phyloP scores from a whole-genome alignment of 2,888 invertebrate species.

The Eupithecia pulchellata region DNA sequence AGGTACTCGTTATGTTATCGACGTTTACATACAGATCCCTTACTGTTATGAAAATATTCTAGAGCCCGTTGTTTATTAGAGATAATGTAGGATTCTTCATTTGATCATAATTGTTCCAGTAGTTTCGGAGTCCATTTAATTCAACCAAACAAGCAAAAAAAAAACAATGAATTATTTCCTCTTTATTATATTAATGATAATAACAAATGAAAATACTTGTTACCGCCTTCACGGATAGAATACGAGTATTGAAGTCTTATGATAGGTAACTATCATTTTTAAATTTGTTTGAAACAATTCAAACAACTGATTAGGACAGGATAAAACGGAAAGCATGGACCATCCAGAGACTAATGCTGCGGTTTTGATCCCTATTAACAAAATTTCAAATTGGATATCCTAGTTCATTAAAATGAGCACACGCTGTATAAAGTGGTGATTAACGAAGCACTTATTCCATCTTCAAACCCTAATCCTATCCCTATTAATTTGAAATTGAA shows the following conservation, averaged over 20 bases:
- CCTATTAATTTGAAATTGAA: slow-evolving; percentile 72
- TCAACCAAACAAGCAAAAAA: no score
- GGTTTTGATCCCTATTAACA: slow-evolving; percentile 32
- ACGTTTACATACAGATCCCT: no score
- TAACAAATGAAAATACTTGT: neutral
- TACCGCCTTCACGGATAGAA: neutral
- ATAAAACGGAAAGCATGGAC: neutral
- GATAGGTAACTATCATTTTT: neutral
- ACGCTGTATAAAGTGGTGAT: slow-evolving; percentile 57
- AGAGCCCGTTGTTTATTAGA: no score
- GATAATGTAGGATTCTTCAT: no score
- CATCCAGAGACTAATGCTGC: no score
- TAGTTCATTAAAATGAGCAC: slow-evolving; percentile 65
- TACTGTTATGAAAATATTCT: no score
- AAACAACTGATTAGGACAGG: neutral
- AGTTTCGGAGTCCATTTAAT: no score
- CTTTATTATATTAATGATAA: no score
- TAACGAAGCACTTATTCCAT: slow-evolving; percentile 62
- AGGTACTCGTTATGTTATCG: no score
- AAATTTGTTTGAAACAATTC: neutral
- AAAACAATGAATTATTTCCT: no score
- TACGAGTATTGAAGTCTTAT: no score
- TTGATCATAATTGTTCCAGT: no score
- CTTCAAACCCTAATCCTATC: slow-evolving; percentile 63
- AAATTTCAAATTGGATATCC: slow-evolving; percentile 54